phyloP scores from a whole-genome alignment of 2,888 invertebrate genomes.

The Cheilosia vernalis region DNA sequence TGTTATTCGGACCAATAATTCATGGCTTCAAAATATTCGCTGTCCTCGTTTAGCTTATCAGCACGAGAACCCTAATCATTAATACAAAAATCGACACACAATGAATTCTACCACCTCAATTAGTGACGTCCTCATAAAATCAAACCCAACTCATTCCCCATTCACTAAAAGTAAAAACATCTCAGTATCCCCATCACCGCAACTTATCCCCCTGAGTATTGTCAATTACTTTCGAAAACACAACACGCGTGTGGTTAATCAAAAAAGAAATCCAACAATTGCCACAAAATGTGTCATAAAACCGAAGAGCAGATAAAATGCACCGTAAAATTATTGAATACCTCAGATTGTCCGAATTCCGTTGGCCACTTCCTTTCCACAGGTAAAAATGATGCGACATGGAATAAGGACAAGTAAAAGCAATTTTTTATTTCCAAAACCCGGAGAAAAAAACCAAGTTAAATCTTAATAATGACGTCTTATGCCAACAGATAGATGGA shows the following conservation, averaged over 20 bases:
- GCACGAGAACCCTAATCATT: conserved; percentile 19
- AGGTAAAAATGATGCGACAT: not conserved
- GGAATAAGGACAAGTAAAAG: conserved; percentile 11
- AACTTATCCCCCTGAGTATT: conserved; percentile 34
- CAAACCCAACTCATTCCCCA: conserved; percentile 25
- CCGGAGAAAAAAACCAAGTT: conserved; percentile 11
- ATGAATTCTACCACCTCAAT: conserved; percentile 54
- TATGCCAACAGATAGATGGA: conserved; percentile 36
- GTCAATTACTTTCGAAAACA: conserved; percentile 43
- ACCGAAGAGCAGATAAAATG: conserved; percentile 22
- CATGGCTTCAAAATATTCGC: too few relatives aligned
- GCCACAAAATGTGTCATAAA: conserved; percentile 55
- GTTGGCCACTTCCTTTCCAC: conserved; percentile 53
- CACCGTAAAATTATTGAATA: conserved; percentile 39
- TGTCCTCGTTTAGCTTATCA: too few relatives aligned
- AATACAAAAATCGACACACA: conserved; percentile 53
- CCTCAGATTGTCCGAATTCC: conserved; percentile 56
- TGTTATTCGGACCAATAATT: too few relatives aligned
- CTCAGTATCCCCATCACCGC: not conserved
- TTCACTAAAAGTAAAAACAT: conserved; percentile 30
- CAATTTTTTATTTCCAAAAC: conserved; percentile 22
- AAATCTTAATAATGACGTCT: conserved; percentile 40
- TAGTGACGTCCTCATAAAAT: conserved; percentile 56
- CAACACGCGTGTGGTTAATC: conserved; percentile 14
- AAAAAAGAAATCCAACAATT: conserved; percentile 23